A percentile compares a stretch with the other conserved stretches of the same genome.
Evolutionary conservation across 2,113 vertebrate genomes (phyloP).

Genomic region (Prunella himalayana): DNA sequence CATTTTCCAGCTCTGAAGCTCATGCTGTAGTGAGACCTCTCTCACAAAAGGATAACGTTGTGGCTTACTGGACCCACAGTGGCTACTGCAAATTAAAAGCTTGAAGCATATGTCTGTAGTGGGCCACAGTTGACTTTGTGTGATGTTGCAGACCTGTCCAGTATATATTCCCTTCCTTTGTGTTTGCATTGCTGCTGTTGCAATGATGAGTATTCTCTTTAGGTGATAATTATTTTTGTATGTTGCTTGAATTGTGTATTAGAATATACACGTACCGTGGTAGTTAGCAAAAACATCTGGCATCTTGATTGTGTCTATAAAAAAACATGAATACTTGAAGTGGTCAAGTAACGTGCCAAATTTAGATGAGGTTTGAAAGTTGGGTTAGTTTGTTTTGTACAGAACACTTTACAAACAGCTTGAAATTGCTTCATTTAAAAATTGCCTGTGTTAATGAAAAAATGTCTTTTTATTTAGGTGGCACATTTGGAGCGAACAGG

Average conservation of each 20-base stretch:
- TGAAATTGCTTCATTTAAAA: background rate
- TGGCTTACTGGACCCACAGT: background rate
- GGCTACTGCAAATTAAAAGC: background rate
- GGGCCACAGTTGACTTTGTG: background rate
- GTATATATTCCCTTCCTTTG: background rate
- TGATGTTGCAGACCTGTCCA: background rate
- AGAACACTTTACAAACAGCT: background rate
- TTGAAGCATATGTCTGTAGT: background rate
- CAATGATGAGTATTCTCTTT: background rate
- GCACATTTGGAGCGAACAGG: constrained; percentile 95
- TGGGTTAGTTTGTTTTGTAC: background rate
- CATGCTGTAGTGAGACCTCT: background rate
- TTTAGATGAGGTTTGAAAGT: background rate
- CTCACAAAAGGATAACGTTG: background rate
- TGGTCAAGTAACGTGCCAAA: background rate
- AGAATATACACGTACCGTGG: background rate
- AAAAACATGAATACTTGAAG: background rate
- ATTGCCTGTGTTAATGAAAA: background rate
- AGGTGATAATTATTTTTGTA: background rate
- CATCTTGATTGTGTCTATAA: background rate
- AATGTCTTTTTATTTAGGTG: constrained; percentile 73
- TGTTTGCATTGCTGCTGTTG: background rate
- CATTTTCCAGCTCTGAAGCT: background rate
- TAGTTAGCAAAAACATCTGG: background rate
- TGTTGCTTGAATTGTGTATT: background rate